Evolutionary conservation across 2,888 invertebrate species (phyloP).

Genomic region (Dioctria linearis): DNA sequence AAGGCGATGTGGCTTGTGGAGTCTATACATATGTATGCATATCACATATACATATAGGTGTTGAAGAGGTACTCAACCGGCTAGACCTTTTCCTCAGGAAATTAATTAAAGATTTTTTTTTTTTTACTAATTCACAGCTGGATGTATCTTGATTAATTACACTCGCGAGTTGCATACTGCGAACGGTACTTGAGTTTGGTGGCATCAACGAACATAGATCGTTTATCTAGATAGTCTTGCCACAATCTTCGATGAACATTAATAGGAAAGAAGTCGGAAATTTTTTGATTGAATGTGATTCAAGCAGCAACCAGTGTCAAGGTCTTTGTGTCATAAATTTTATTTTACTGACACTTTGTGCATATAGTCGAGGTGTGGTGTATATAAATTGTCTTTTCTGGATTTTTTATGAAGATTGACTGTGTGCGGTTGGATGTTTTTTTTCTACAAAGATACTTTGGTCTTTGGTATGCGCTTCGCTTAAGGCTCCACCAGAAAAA

Average conservation of each 20-base stretch:
- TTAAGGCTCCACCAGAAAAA: no score
- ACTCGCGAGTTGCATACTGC: background rate
- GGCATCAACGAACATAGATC: constrained; percentile 20
- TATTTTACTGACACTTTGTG: background rate
- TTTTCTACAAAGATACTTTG: no score
- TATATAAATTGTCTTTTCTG: no score
- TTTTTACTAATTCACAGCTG: constrained; percentile 20
- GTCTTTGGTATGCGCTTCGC: no score
- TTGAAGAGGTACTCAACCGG: background rate
- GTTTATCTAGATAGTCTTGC: constrained; percentile 33
- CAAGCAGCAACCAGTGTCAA: constrained; percentile 34
- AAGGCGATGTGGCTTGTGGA: background rate
- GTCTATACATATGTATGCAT: no score
- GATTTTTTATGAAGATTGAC: no score
- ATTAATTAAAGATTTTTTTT: constrained; percentile 38
- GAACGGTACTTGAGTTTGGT: constrained; percentile 9
- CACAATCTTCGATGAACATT: constrained; percentile 18
- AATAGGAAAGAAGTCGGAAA: constrained; percentile 34
- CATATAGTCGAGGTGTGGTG: no score
- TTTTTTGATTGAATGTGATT: constrained; percentile 33
- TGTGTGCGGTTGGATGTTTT: no score
- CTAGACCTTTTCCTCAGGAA: constrained; percentile 28
- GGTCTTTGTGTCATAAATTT: constrained; percentile 24
- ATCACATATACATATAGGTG: no score
- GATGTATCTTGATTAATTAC: constrained; percentile 43